Percentiles rank a stretch among this genome's conserved stretches.
Evolutionary conservation across 2,797 vertebrate genomes (phyloP).

Genomic region (Gymnocypris eckloni): DNA sequence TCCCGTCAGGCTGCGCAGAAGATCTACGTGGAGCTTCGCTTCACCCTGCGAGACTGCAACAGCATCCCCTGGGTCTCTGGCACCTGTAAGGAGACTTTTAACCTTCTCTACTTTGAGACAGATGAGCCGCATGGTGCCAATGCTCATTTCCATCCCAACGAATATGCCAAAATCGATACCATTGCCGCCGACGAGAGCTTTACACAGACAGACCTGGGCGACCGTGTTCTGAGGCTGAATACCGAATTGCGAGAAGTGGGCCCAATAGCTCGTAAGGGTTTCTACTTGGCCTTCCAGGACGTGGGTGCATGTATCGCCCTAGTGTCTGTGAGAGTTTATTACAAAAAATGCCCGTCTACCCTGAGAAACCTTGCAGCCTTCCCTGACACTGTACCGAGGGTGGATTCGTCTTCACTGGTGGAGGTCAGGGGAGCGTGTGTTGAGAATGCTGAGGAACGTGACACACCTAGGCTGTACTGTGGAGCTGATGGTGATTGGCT

Average conservation of each 20-base stretch:
- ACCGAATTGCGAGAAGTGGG: slow-evolving; percentile 94
- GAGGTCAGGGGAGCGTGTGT: slow-evolving; percentile 95
- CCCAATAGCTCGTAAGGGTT: slow-evolving; percentile 88
- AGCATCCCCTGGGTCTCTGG: slow-evolving; percentile 98
- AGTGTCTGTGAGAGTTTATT: slow-evolving; percentile 94
- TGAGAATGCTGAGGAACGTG: slow-evolving; percentile 93
- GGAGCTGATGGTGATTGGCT: slow-evolving; percentile 98
- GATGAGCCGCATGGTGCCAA: slow-evolving; percentile 85
- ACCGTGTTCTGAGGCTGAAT: slow-evolving; percentile 96
- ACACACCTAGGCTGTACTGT: slow-evolving; percentile 95
- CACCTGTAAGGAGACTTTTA: slow-evolving; percentile 99
- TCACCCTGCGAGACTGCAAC: slow-evolving; percentile 97
- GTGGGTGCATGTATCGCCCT: slow-evolving; percentile 98
- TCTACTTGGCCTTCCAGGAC: slow-evolving; percentile 97
- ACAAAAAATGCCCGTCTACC: slow-evolving; percentile 95
- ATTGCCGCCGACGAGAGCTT: slow-evolving; percentile 98
- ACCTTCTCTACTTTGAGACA: slow-evolving; percentile 94
- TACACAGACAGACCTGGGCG: slow-evolving; percentile 95
- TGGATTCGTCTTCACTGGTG: slow-evolving; percentile 95
- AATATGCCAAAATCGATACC: slow-evolving; percentile 96
- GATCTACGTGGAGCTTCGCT: slow-evolving; percentile 94
- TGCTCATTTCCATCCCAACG: slow-evolving; percentile 87
- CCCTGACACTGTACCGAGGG: slow-evolving; percentile 93
- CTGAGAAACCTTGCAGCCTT: slow-evolving; percentile 92
- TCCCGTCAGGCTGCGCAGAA: slow-evolving; percentile 93